phyloP scores from a whole-genome alignment of 1,140 invertebrate genomes.

The Drosophila mojavensis region DNA sequence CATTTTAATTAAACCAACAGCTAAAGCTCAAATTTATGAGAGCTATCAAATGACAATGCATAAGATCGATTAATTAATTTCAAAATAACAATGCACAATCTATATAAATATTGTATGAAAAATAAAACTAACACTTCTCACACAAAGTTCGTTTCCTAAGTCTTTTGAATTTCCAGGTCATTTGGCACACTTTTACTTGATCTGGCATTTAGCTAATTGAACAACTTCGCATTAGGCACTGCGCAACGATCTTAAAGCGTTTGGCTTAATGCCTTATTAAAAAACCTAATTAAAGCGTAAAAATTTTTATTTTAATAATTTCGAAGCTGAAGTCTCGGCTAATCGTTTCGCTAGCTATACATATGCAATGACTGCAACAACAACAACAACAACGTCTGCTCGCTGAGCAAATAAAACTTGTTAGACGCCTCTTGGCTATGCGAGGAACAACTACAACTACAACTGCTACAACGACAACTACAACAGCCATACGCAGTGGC shows the following conservation, averaged over 20 bases:
- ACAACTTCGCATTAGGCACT: conserved; percentile 41
- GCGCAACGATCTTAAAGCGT: conserved; percentile 22
- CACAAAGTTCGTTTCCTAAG: conserved; percentile 54
- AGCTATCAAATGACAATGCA: conserved; percentile 3
- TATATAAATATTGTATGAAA: too few species aligned
- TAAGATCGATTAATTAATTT: too few species aligned
- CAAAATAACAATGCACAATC: not conserved
- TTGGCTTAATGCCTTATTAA: conserved; percentile 53
- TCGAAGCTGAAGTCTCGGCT: conserved; percentile 52
- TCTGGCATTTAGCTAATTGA: conserved; percentile 19
- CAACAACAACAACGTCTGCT: conserved; percentile 10
- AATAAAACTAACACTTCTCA: not conserved
- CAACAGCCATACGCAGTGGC: conserved; percentile 20
- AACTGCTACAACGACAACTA: conserved; percentile 17
- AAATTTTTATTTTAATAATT: conserved; percentile 65
- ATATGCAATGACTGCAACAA: conserved; percentile 40
- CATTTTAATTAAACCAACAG: conserved; percentile 42
- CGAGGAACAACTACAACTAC: conserved; percentile 12
- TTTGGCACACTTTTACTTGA: conserved; percentile 18
- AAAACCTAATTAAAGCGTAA: conserved; percentile 61
- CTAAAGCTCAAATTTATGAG: conserved; percentile 2
- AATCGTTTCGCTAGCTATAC: conserved; percentile 54
- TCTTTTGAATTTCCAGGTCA: conserved; percentile 31
- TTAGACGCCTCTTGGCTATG: conserved; percentile 23
- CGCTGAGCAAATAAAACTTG: conserved; percentile 30